phyloP scores from a whole-genome alignment of 2,797 vertebrate genomes.

The Coluber constrictor region DNA sequence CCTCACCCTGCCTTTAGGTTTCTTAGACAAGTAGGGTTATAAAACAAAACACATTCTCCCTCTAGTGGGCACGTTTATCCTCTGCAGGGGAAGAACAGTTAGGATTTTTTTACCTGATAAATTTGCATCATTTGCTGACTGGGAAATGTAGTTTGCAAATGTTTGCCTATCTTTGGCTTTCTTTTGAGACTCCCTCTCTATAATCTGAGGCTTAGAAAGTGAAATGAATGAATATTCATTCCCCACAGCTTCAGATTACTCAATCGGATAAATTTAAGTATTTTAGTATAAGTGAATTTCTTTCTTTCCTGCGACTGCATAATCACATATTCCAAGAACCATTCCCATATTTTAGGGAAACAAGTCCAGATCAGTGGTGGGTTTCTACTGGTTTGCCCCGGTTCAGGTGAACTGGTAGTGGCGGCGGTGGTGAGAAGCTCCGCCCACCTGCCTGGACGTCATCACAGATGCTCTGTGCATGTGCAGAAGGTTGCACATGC shows the following conservation, averaged over 20 bases:
- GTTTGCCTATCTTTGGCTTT: neutral
- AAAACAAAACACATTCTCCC: constrained; percentile 52
- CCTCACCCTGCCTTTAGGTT: neutral
- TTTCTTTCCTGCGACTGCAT: neutral
- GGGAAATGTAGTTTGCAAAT: neutral
- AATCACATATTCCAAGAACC: too few relatives aligned
- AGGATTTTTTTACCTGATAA: neutral
- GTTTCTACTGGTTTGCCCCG: too few relatives aligned
- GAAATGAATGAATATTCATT: neutral
- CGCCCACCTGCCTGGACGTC: too few relatives aligned
- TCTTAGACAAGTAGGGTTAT: neutral
- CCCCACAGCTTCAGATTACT: neutral
- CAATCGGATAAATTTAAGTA: neutral
- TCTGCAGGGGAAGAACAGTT: neutral
- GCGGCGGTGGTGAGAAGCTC: too few relatives aligned
- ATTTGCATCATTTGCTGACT: neutral
- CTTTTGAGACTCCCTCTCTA: neutral
- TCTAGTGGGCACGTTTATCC: constrained; percentile 37
- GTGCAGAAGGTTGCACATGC: too few relatives aligned
- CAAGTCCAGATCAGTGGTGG: neutral
- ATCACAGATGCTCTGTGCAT: too few relatives aligned
- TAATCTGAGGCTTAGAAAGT: neutral
- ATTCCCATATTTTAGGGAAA: neutral
- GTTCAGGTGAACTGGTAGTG: too few relatives aligned
- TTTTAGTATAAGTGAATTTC: neutral